phyloP scores from a whole-genome alignment of 2,113 vertebrate genomes.

The Dromaius novaehollandiae region DNA sequence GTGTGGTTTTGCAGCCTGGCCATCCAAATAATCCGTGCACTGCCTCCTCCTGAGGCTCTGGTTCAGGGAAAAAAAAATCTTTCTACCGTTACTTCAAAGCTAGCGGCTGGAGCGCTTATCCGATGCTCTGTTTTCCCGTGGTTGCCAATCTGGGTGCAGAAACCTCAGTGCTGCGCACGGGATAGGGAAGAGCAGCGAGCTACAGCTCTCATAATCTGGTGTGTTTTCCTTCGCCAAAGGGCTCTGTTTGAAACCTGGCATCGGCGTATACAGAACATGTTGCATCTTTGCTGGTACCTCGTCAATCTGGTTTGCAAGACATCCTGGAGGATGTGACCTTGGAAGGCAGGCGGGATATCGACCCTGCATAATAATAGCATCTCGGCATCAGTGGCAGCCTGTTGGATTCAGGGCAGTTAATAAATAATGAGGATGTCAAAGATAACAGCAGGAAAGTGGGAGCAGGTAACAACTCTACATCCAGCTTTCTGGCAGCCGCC shows the following conservation, averaged over 20 bases:
- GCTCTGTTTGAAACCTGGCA: slow-evolving; percentile 50
- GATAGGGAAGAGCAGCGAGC: background rate
- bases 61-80: background rate
- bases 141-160: background rate
- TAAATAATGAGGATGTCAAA: slow-evolving; percentile 66
- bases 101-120: background rate
- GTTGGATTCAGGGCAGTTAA: slow-evolving; percentile 49
- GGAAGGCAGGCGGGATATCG: slow-evolving; percentile 20
- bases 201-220: background rate
- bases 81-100: background rate
- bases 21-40: background rate
- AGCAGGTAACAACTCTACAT: slow-evolving; percentile 45
- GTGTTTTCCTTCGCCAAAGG: background rate
- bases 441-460: slow-evolving; percentile 44
- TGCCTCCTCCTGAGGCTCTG: background rate
- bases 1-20: background rate
- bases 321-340: slow-evolving; percentile 63
- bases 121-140: background rate
- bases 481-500: slow-evolving; percentile 38
- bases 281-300: slow-evolving; percentile 38
- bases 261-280: background rate
- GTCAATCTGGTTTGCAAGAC: slow-evolving; percentile 47
- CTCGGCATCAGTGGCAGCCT: slow-evolving; percentile 6
- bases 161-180: background rate
- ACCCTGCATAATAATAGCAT: slow-evolving; percentile 30